Evolutionary conservation across 2,797 vertebrate genomes (phyloP).

Genomic region (Xenops minutus): DNA sequence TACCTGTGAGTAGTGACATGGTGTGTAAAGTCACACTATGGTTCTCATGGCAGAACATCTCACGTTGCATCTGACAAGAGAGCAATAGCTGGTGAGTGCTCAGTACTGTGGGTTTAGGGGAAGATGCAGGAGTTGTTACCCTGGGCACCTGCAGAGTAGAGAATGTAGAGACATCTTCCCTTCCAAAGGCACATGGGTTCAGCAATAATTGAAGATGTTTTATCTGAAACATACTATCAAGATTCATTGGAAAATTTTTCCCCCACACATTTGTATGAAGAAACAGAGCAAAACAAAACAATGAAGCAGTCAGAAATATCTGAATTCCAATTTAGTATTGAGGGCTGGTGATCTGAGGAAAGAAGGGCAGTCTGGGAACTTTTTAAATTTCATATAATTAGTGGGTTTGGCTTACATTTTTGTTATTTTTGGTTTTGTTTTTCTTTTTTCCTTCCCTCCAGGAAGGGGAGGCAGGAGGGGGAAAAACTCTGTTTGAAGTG

Average conservation of each 20-base stretch:
- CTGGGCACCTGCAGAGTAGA: accelerated
- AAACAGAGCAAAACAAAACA: background rate
- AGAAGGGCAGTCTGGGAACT: background rate
- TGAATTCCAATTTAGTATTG: background rate
- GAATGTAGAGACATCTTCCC: background rate
- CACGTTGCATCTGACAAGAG: background rate
- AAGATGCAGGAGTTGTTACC: background rate
- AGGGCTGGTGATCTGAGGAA: background rate
- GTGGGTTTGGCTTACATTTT: background rate
- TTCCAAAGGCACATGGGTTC: background rate
- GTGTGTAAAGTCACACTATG: background rate
- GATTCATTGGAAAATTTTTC: background rate
- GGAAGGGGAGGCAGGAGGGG: accelerated
- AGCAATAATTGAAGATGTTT: background rate
- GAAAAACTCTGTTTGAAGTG: background rate
- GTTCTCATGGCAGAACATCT: accelerated
- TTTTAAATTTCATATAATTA: background rate
- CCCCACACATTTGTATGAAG: background rate
- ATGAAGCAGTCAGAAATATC: background rate
- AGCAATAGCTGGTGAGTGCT: background rate
- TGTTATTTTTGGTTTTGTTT: background rate
- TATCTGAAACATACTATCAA: background rate
- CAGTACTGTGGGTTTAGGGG: too few relatives aligned
- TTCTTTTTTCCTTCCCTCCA: background rate
- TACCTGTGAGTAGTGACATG: background rate